Evolutionary conservation across 1,140 invertebrate genomes (phyloP).

Genomic region (Matsumurasca onukii): DNA sequence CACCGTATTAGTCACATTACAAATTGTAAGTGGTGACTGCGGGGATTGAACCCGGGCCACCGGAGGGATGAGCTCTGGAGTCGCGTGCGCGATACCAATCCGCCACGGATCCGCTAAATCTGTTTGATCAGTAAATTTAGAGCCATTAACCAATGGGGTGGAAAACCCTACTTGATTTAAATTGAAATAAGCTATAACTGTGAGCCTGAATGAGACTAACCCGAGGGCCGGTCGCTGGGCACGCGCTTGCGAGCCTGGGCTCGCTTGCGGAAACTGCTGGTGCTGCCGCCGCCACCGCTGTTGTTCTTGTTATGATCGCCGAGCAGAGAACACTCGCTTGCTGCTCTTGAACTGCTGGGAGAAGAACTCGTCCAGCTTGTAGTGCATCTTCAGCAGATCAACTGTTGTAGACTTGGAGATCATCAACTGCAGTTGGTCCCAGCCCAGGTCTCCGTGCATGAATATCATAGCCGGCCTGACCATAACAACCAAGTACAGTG

Average conservation of each 20-base stretch:
- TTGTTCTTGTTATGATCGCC: not conserved
- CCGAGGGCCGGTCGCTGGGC: not conserved
- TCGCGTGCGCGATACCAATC: too few species aligned
- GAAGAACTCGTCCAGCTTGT: slow-evolving; percentile 96
- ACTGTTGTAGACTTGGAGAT: slow-evolving; percentile 96
- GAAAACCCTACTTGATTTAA: too few species aligned
- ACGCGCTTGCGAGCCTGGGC: not conserved
- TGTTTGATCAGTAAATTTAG: too few species aligned
- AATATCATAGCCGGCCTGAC: slow-evolving; percentile 85
- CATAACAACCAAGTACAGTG: too few species aligned
- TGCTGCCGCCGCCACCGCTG: slow-evolving; percentile 3
- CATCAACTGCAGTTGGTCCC: slow-evolving; percentile 95
- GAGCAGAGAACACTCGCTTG: slow-evolving; percentile 82
- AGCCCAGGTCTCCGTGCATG: slow-evolving; percentile 87
- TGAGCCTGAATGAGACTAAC: too few species aligned
- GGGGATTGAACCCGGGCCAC: too few species aligned
- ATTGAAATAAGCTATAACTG: too few species aligned
- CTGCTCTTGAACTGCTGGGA: slow-evolving; percentile 93
- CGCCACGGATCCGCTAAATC: too few species aligned
- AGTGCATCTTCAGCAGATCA: slow-evolving; percentile 94
- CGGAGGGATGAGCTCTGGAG: too few species aligned
- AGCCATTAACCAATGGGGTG: too few species aligned
- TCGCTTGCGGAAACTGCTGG: slow-evolving; percentile 27
- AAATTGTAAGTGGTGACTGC: too few species aligned
- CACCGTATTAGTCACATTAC: too few species aligned